Evolutionary conservation across 2,888 invertebrate species (phyloP).

Genomic region (Pseudeuparius sepicola): DNA sequence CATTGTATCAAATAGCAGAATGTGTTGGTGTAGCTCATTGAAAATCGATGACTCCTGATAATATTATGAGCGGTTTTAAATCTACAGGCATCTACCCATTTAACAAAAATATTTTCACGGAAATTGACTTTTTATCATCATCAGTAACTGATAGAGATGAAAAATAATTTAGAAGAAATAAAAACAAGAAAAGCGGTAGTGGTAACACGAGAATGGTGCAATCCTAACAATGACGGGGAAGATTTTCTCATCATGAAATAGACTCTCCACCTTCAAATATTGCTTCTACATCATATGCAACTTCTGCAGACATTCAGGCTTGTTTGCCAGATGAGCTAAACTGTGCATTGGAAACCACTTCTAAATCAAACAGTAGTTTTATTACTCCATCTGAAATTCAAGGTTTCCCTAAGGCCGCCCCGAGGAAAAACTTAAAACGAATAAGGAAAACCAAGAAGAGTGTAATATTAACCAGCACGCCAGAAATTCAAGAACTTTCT

Average conservation of each 20-base stretch:
- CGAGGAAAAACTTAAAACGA: constrained; percentile 6
- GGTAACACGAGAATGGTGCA: no score
- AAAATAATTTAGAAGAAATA: no score
- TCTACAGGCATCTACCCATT: constrained; percentile 14
- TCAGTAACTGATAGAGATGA: constrained; percentile 8
- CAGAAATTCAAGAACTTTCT: constrained; percentile 8
- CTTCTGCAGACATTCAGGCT: no score
- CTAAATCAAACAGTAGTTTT: no score
- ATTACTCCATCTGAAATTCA: constrained; percentile 2
- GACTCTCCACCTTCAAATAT: no score
- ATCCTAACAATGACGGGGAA: no score
- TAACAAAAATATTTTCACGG: no score
- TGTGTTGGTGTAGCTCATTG: constrained; percentile 10
- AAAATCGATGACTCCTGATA: constrained; percentile 13
- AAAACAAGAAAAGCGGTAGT: no score
- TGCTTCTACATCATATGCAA: no score
- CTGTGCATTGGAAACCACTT: no score
- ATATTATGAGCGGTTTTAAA: constrained; percentile 14
- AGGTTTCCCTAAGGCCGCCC: constrained; percentile 8
- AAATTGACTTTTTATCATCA: constrained; percentile 10
- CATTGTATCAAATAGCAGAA: constrained; percentile 16
- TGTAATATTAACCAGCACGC: constrained; percentile 8
- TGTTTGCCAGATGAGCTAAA: no score
- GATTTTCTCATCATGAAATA: no score
- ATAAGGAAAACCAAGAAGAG: constrained; percentile 5